Evolutionary conservation across 2,888 invertebrate genomes (phyloP), one percentile per base, ranked within the genome.

Genomic region (Anagyrus pseudococci): DNA sequence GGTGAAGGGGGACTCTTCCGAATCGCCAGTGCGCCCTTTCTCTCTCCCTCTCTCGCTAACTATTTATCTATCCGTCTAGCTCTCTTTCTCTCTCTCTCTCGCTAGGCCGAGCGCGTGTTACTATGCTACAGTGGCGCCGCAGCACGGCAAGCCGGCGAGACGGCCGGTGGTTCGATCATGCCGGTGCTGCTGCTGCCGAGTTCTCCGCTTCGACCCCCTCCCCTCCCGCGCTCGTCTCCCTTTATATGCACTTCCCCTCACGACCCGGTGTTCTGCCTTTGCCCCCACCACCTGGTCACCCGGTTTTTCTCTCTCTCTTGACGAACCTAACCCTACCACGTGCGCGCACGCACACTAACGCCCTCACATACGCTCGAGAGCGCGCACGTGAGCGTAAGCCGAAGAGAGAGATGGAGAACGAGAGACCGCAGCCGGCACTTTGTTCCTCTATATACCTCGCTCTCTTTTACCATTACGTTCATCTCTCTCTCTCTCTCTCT

Each of bases 1-100:
- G 80, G 85, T 77, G 81, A 83, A 70, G 76, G 83, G 75, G 81
- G 84, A 65, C 50, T 64, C 64, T 43, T 52, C 44, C 49, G 26
- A 44, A 53, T 13, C 47, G 15, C 40, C 10, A 19, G 26, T 22
- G 19, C 17, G 20, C 23, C 33, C 29, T 54, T 33, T 20, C 1
- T 29, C 57, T 17, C 37, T 55, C 37, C 40, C 15, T 58, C n/a
- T 54, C 33, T 54, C 63, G 75, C 76, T 48, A 20, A 17, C 17
- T 43, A 29, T 37, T 3, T 26, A 20, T 17, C 37, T 44, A 15
- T 46, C 2, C 46, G 23, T 46, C 7, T 20, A 22, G 10, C 49
- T 29, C n/a, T n/a, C n/a, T n/a, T n/a, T n/a, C 43, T 40, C 49
- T n/a, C 48, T 19, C 48, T 15, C 46, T 6, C 46, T 54, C 43